phyloP scores from a whole-genome alignment of 2,888 invertebrate genomes.

The Phyllotreta cruciferae region DNA sequence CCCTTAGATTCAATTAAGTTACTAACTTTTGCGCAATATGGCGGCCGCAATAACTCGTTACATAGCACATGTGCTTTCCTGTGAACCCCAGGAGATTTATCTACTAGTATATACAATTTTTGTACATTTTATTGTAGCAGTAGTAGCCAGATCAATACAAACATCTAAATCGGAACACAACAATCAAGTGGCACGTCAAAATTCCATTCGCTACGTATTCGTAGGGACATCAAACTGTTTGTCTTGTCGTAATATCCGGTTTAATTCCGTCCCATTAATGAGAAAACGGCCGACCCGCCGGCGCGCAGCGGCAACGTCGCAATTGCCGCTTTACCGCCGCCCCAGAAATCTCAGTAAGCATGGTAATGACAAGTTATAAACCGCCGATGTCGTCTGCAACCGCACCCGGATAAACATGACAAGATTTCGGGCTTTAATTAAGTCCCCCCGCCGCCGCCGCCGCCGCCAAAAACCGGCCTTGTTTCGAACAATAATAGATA shows the following conservation, averaged over 20 bases:
- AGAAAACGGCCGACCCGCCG: constrained; percentile 24
- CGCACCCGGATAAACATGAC: constrained; percentile 59
- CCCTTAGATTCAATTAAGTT: constrained; percentile 36
- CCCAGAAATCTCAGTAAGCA: constrained; percentile 56
- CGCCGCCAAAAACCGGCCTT: neutral
- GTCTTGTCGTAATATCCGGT: constrained; percentile 30
- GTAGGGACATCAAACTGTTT: constrained; percentile 29
- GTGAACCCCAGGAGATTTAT: too few relatives aligned
- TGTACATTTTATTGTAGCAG: too few relatives aligned
- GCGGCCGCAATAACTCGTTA: constrained; percentile 37
- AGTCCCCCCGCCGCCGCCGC: constrained; percentile 52
- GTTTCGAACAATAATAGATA: too few relatives aligned
- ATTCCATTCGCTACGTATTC: constrained; percentile 29
- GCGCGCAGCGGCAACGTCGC: constrained; percentile 25
- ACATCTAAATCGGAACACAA: too few relatives aligned
- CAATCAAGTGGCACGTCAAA: constrained; percentile 3
- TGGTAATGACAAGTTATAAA: constrained; percentile 61
- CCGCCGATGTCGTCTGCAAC: constrained; percentile 56
- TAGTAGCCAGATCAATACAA: too few relatives aligned
- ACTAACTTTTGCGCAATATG: constrained; percentile 43
- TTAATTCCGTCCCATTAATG: constrained; percentile 27
- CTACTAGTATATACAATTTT: too few relatives aligned
- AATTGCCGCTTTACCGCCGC: constrained; percentile 27
- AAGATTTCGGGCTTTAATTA: constrained; percentile 59
- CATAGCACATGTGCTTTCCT: constrained; percentile 36